Conservation (phyloP, 2,888 invertebrate species). For the Zeuzera pyrina region DNA sequence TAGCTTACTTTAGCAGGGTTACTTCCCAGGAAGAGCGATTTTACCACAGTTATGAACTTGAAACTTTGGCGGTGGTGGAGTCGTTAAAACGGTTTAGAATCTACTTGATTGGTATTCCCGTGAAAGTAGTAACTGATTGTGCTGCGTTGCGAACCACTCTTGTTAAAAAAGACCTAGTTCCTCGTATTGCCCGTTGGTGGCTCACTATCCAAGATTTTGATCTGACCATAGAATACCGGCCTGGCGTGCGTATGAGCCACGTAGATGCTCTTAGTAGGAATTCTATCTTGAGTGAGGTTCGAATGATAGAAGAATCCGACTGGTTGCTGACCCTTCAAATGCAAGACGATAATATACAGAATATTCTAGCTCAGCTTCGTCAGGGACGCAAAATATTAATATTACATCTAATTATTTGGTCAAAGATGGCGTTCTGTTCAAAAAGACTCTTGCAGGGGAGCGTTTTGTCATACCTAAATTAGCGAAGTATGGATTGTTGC, state of each 20-base stretch:
- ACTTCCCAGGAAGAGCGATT: neutral
- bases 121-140: constrained; percentile 7
- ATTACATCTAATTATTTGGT: too few relatives aligned
- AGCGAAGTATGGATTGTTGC: constrained; percentile 8
- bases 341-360: too few relatives aligned
- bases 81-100: constrained; percentile 7
- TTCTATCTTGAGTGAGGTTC: neutral
- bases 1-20: constrained; percentile 2
- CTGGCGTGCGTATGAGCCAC: constrained; percentile 6
- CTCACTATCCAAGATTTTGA: constrained; percentile 6
- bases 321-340: too few relatives aligned
- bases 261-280: constrained; percentile 1
- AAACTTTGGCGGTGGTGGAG: constrained; percentile 3
- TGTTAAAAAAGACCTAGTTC: constrained; percentile 6
- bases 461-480: constrained; percentile 10
- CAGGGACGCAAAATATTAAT: too few relatives aligned
- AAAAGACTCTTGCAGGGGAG: too few relatives aligned
- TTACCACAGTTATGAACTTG: neutral
- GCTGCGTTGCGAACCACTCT: neutral
- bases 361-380: too few relatives aligned
- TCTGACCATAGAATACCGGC: constrained; percentile 6
- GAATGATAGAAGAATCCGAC: neutral
- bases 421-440: too few relatives aligned
- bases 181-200: constrained; percentile 10
- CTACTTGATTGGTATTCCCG: constrained; percentile 4